phyloP scores from a whole-genome alignment of 37 sponge, comb jelly and placozoan genomes.

The Ianthella basta region DNA sequence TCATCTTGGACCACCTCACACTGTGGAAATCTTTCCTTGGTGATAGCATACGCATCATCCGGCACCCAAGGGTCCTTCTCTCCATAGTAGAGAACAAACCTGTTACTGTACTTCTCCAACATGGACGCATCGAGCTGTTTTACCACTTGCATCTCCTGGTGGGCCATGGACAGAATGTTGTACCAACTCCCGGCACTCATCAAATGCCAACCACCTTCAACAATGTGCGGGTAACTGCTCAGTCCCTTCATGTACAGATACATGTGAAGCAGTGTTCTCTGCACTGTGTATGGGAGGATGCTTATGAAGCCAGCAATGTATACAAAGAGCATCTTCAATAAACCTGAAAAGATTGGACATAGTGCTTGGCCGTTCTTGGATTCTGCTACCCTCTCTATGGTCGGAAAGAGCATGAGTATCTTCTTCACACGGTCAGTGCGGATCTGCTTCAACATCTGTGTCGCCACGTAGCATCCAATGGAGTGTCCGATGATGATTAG shows the following conservation, averaged over 20 bases:
- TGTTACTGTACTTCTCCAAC: constrained; percentile 37
- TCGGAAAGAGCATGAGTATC: constrained; percentile 67
- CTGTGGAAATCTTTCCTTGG: constrained; percentile 57
- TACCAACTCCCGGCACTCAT: constrained; percentile 38
- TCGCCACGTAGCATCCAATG: constrained; percentile 79
- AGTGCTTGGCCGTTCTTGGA: constrained; percentile 46
- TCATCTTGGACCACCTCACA: constrained; percentile 49
- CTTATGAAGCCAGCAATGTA: constrained; percentile 32
- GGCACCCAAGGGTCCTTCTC: constrained; percentile 60
- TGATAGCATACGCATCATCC: constrained; percentile 11
- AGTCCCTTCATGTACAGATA: background rate
- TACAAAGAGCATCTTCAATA: constrained; percentile 20
- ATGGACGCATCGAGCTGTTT: constrained; percentile 27
- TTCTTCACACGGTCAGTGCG: constrained; percentile 46
- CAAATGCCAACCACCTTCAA: constrained; percentile 36
- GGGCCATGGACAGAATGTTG: constrained; percentile 60
- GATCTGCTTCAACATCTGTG: constrained; percentile 61
- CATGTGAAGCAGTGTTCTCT: too few relatives aligned
- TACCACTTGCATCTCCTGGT: constrained; percentile 70
- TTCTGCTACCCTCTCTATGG: constrained; percentile 67
- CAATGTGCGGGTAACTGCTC: constrained; percentile 38
- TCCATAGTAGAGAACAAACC: constrained; percentile 75
- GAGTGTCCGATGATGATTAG: constrained; percentile 80
- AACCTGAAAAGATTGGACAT: constrained; percentile 40
- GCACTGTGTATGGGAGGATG: background rate